Evolutionary conservation across 2,797 vertebrate species (phyloP).

Genomic region (Xenops minutus): DNA sequence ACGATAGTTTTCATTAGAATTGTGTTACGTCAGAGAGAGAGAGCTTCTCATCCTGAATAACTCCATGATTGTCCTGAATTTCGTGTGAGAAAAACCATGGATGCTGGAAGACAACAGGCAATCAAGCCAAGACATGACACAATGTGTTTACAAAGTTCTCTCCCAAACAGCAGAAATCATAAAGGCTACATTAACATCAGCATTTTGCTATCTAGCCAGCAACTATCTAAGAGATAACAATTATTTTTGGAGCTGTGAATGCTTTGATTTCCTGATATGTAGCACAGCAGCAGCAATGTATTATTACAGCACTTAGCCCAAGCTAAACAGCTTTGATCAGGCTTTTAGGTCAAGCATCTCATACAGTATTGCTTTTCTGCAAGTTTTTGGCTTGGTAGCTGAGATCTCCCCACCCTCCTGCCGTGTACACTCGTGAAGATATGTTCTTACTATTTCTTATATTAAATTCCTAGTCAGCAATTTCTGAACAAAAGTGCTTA

Average conservation of each 20-base stretch:
- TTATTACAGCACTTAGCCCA: not conserved
- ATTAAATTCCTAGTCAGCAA: not conserved
- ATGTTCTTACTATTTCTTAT: not conserved
- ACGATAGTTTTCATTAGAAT: not conserved
- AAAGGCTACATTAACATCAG: not conserved
- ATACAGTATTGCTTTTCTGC: not conserved
- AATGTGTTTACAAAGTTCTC: not conserved
- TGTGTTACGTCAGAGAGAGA: not conserved
- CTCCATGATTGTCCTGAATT: not conserved
- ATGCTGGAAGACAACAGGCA: not conserved
- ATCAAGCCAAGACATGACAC: not conserved
- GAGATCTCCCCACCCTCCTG: not conserved
- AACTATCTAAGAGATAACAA: not conserved
- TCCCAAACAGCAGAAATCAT: not conserved
- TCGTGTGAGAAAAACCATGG: not conserved
- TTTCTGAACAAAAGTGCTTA: not conserved
- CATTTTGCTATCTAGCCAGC: not conserved
- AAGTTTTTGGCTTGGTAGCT: not conserved
- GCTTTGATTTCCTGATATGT: not conserved
- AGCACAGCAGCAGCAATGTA: not conserved
- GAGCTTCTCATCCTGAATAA: not conserved
- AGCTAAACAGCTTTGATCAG: not conserved
- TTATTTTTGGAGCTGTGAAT: not conserved
- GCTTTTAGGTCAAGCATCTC: not conserved
- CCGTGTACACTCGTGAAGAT: not conserved